phyloP scores from a whole-genome alignment of 2,888 invertebrate genomes.

The Resseliella maxima region DNA sequence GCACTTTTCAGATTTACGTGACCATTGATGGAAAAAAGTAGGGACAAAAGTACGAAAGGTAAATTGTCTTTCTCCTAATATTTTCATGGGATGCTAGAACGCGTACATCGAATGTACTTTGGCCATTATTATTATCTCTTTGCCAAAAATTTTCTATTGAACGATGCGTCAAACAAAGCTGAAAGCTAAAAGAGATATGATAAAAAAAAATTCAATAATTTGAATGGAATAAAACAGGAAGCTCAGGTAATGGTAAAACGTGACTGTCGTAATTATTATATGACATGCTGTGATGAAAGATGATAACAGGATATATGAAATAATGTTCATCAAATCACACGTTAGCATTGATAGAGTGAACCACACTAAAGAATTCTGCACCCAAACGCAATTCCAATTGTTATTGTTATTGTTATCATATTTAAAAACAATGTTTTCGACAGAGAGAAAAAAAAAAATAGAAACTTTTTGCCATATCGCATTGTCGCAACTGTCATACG shows the following conservation, averaged over 20 bases:
- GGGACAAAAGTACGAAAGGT: background rate
- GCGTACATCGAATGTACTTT: background rate
- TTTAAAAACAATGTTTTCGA: too few species aligned
- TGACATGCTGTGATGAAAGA: background rate
- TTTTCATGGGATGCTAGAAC: background rate
- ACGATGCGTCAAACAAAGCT: background rate
- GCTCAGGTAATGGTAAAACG: constrained; percentile 8
- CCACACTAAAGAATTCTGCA: background rate
- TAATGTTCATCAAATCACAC: constrained; percentile 27
- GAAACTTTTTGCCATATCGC: background rate
- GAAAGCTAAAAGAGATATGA: background rate
- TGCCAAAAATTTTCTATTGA: background rate
- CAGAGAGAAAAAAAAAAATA: too few species aligned
- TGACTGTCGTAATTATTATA: background rate
- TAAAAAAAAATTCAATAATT: background rate
- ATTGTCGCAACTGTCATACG: background rate
- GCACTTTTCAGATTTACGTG: background rate
- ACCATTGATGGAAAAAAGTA: background rate
- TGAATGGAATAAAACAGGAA: background rate
- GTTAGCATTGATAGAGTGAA: background rate
- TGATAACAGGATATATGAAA: constrained; percentile 6
- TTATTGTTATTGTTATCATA: constrained; percentile 31
- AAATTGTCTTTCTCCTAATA: background rate
- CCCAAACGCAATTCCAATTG: constrained; percentile 19
- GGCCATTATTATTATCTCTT: too few species aligned